phyloP scores from a whole-genome alignment of 2,888 invertebrate species.

The Agelastica alni region DNA sequence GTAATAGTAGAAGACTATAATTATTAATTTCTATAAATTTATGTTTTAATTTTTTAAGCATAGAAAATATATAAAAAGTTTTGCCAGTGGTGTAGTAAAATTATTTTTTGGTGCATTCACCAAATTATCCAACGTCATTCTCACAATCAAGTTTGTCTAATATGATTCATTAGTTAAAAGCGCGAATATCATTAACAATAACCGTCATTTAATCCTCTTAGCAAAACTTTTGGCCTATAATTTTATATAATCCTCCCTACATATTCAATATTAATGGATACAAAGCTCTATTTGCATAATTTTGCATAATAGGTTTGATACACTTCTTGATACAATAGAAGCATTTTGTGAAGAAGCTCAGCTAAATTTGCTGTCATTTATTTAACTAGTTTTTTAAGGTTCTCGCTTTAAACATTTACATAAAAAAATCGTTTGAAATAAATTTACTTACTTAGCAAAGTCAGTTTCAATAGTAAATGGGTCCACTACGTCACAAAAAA shows the following conservation, averaged over 20 bases:
- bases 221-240: conserved; percentile 11
- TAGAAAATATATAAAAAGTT: no score
- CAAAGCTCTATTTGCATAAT: conserved; percentile 18
- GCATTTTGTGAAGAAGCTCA: not conserved
- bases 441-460: no score
- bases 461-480: no score
- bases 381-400: not conserved
- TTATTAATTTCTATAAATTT: no score
- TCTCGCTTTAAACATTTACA: no score
- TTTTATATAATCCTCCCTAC: conserved; percentile 13
- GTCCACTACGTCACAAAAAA: no score
- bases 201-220: conserved; percentile 12
- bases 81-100: no score
- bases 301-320: conserved; percentile 16
- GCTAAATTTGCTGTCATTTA: not conserved
- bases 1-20: no score
- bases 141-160: not conserved
- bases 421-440: no score
- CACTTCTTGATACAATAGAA: not conserved
- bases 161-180: not conserved
- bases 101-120: no score
- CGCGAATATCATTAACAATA: conserved; percentile 1
- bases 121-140: not conserved
- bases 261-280: conserved; percentile 16
- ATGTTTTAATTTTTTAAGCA: no score